Evolutionary conservation across 2,113 vertebrate species (phyloP), one percentile per base, ranked within the genome.

Genomic region (Nasalis larvatus): DNA sequence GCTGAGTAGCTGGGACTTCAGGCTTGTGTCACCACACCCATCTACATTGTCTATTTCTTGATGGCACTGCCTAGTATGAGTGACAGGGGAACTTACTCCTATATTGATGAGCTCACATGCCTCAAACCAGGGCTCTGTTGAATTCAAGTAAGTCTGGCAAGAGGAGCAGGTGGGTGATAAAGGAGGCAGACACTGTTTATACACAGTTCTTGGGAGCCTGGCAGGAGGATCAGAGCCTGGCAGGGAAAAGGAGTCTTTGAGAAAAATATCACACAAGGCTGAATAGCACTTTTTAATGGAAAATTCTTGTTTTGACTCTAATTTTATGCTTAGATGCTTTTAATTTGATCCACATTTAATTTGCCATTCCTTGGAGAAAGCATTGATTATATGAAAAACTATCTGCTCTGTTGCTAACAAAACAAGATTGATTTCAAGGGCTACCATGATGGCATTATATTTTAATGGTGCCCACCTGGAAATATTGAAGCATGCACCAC

Each of bases 281-380:
- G 90, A 95, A 68, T 82, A 96, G 27, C 47, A 87, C 92, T 97
- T 98, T 98, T 97, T 98, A 98, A 97, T 95, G 77, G 95, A 95
- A 98, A 98, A 97, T 94, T 94, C 81, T 96, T 98, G 80, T 95
- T 98, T 96, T 98, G 87, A 97, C 87, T 97, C 94, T 97, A 98
- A 96, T 98, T 98, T 97, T 97, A 98, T 98, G 96, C 96, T 98
- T 96, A 98, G 89, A 94, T 98, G 96, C 96, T 98, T 97, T 98
- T 96, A 98, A 97, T 98, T 97, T 98, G 97, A 97, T 97, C 81
- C 94, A 95, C 90, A 94, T 95, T 97, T 97, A 97, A 98, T 98
- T 98, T 97, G 80, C 73, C 92, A 94, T 95, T 97, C 95, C 85
- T 97, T 96, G 69, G 92, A 97, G 96, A 96, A 97, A 90, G 40